phyloP scores from a whole-genome alignment of 2,888 invertebrate genomes.

The Dusona sp. region DNA sequence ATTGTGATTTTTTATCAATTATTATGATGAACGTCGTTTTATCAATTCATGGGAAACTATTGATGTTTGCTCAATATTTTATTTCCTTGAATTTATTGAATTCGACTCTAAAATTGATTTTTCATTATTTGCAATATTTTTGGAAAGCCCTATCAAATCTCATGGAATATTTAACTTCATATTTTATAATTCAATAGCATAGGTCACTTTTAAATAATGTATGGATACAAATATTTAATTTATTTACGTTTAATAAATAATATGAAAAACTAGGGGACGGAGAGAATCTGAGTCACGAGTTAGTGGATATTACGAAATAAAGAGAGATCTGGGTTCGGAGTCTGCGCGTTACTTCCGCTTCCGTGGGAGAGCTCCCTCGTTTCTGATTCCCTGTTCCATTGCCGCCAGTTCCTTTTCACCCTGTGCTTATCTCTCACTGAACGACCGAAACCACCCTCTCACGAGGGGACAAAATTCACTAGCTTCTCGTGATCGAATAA shows the following conservation, averaged over 20 bases:
- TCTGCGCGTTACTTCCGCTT: slow-evolving; percentile 76
- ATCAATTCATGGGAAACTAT: too few species aligned
- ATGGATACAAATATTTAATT: too few species aligned
- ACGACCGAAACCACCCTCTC: slow-evolving; percentile 13
- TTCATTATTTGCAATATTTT: too few species aligned
- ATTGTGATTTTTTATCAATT: not conserved
- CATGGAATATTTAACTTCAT: too few species aligned
- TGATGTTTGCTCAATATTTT: too few species aligned
- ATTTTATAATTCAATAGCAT: too few species aligned
- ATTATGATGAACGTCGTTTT: too few species aligned
- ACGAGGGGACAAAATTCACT: not conserved
- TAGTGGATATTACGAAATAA: not conserved
- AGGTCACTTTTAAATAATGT: too few species aligned
- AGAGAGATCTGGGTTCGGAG: slow-evolving; percentile 64
- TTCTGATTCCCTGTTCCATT: slow-evolving; percentile 79
- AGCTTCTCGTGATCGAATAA: not conserved
- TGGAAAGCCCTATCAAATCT: too few species aligned
- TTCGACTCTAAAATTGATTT: too few species aligned
- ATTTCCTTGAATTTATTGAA: too few species aligned
- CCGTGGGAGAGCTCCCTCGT: slow-evolving; percentile 72
- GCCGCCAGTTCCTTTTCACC: slow-evolving; percentile 81
- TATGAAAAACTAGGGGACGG: not conserved
- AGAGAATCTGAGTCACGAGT: not conserved
- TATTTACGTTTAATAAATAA: not conserved
- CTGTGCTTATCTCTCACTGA: slow-evolving; percentile 26